Percentiles rank a stretch among this genome's conserved stretches.
phyloP scores from a whole-genome alignment of 2,888 invertebrate species.

The Noctua janthina region DNA sequence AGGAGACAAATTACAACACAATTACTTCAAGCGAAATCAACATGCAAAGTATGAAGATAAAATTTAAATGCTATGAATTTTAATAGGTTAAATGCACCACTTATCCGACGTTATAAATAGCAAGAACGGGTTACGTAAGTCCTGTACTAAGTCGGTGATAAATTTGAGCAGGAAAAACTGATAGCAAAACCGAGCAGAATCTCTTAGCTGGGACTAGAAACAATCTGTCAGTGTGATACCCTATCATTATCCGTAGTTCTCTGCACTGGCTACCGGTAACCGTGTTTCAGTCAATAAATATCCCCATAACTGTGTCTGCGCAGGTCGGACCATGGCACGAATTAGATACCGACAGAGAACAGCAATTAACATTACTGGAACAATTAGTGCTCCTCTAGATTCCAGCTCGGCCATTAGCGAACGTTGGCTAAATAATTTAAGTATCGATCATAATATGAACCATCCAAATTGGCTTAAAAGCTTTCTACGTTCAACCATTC shows the following conservation, averaged over 20 bases:
- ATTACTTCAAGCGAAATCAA: constrained; percentile 51
- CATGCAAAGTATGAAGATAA: constrained; percentile 64
- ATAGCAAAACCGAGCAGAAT: constrained; percentile 58
- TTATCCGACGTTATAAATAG: constrained; percentile 56
- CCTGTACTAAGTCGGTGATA: constrained; percentile 48
- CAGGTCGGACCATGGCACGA: constrained; percentile 71
- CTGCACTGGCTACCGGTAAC: constrained; percentile 71
- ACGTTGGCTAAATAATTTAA: constrained; percentile 80
- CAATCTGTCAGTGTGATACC: constrained; percentile 72
- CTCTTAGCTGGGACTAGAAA: constrained; percentile 63
- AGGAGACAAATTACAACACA: constrained; percentile 56
- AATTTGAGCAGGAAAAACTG: constrained; percentile 55
- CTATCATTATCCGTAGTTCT: constrained; percentile 73
- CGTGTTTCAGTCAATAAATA: constrained; percentile 74
- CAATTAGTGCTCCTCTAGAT: constrained; percentile 83
- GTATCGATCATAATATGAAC: constrained; percentile 56
- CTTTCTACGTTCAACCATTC: constrained; percentile 52
- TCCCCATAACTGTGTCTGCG: constrained; percentile 74
- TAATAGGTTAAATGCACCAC: constrained; percentile 61
- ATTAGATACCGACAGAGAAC: constrained; percentile 74
- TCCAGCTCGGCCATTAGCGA: constrained; percentile 78
- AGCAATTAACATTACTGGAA: constrained; percentile 83
- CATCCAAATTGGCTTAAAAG: constrained; percentile 2
- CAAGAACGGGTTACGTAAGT: constrained; percentile 55
- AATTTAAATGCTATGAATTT: constrained; percentile 65